Percentiles rank a stretch among this genome's conserved stretches.
Evolutionary conservation across 2,797 vertebrate species (phyloP).

Genomic region (Emydoidea blandingii): DNA sequence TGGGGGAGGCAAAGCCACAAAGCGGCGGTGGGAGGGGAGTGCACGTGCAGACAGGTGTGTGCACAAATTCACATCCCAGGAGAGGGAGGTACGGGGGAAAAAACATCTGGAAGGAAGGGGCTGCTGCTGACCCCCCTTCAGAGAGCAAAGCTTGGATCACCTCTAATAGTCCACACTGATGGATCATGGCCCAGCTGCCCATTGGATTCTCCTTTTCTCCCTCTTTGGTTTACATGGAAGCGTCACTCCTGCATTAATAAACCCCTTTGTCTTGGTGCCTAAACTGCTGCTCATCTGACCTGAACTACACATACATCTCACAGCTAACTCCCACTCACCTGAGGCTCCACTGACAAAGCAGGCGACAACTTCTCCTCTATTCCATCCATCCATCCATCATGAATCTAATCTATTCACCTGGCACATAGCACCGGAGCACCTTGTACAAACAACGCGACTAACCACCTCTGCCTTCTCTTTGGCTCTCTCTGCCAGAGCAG

Average conservation of each 20-base stretch:
- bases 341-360: not conserved
- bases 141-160: not conserved
- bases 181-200: not conserved
- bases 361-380: not conserved
- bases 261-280: not conserved
- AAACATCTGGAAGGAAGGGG: not conserved
- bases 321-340: not conserved
- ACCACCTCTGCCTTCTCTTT: not conserved
- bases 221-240: not conserved
- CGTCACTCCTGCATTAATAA: not conserved
- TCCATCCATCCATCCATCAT: not conserved
- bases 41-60: not conserved
- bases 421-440: not conserved
- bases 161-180: not conserved
- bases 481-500: not conserved
- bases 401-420: not conserved
- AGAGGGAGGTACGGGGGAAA: not conserved
- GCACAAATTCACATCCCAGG: not conserved
- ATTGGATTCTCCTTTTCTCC: not conserved
- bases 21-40: not conserved
- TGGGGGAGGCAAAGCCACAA: not conserved
- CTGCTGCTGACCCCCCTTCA: not conserved
- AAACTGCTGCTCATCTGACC: not conserved
- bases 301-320: not conserved
- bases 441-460: accelerated